Base-by-base conservation (phyloP, 2,797 vertebrate species). In the Mareca strepera region DNA sequence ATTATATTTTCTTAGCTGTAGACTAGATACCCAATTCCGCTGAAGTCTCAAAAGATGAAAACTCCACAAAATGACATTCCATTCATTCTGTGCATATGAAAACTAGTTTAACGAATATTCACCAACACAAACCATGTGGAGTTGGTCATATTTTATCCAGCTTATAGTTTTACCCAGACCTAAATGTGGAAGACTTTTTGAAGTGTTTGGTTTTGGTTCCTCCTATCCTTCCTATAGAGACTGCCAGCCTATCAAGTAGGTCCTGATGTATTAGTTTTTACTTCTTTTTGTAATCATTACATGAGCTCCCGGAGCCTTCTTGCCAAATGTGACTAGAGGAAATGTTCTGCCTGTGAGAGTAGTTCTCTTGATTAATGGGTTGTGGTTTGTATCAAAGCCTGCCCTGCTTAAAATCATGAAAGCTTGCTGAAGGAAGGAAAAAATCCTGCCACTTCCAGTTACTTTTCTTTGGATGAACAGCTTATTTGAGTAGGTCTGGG, bases 41-140 rank as follows among this genome's bases (percentile, higher is more conserved):
- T 81, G 68, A 93, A 92, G 84, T 82, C 60, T 94, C 69, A 46
- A 60, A 90, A 88, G 76, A 75, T 78, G 39, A 62, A 90, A 83
- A 86, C 21, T 81, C 83, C 78, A 73, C 56, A 82, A 82, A 94
- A 92, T 79, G 3, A 77, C 48, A 14, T 73, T 70, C 20, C 13
- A 12, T 82, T 92, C 52, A 29, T 74, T 92, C n/a, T 64, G 48
- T 95, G 53, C 62, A 17, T 60, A 17, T 83, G 70, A 73, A 91
- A 90, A 86, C 68, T 62, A 82, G 25, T 39, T 76, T 86, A 77
- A 90, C 69, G 37, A 90, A 70, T 90, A 41, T 79, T 88, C 48
- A 73, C 28, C 25, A 58, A 76, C 16, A 74, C 41, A 82, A 41
- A 10, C 3, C 20, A 28, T 17, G n/a, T 25, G 44, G n/a, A 10